A percentile compares a stretch with the other conserved stretches of the same genome.
phyloP scores from a whole-genome alignment of 2,888 invertebrate genomes.

The Pelosia muscerda region DNA sequence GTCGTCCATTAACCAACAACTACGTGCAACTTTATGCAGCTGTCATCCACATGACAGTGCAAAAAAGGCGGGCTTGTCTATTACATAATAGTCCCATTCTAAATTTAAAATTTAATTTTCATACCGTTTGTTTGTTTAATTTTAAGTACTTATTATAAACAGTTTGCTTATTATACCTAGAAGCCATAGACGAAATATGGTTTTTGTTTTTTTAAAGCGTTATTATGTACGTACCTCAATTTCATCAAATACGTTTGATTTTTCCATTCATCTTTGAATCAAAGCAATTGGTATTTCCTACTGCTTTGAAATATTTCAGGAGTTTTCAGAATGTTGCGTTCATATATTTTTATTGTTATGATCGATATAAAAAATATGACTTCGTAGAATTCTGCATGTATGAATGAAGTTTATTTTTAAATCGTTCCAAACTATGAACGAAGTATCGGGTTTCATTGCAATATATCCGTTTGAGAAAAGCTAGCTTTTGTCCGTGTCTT shows the following conservation, averaged over 20 bases:
- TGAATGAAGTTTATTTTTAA: conserved; percentile 35
- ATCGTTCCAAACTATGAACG: conserved; percentile 5
- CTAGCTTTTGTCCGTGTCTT: neutral
- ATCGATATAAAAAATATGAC: conserved; percentile 42
- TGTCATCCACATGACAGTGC: no score
- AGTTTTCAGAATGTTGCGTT: conserved; percentile 26
- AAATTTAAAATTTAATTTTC: no score
- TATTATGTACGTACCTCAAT: neutral
- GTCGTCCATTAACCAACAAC: no score
- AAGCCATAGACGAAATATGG: neutral
- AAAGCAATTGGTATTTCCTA: conserved; percentile 10
- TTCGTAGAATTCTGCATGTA: conserved; percentile 39
- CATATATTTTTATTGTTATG: conserved; percentile 40
- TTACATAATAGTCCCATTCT: no score
- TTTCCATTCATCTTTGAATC: conserved; percentile 15
- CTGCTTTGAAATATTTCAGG: conserved; percentile 22
- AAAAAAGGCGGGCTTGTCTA: no score
- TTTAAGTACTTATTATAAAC: no score
- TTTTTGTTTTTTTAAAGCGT: conserved; percentile 6
- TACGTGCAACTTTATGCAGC: no score
- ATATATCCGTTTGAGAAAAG: neutral
- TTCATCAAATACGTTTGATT: neutral
- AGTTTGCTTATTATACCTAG: neutral
- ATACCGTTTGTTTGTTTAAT: no score
- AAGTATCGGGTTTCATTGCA: conserved; percentile 10